Evolutionary conservation across 2,888 invertebrate genomes (phyloP), one percentile per base, ranked within the genome.

Genomic region (Sinelater perroti): DNA sequence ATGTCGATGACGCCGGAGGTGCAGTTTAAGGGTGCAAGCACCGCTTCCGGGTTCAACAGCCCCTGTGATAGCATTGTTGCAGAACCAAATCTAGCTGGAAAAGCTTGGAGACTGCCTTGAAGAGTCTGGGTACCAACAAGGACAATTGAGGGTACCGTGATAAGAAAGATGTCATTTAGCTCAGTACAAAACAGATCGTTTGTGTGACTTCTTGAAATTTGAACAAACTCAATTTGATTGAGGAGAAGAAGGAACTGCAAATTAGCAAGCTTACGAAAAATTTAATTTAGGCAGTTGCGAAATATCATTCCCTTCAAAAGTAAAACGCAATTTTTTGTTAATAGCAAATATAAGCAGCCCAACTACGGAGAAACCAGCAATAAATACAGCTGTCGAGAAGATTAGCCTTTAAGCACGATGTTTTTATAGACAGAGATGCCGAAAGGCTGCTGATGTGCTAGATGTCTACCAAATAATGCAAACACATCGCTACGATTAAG

Each of bases 381-480:
- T 83, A 81, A 68, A 71, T 58, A 65, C 73, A 67, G 63, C 62
- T 65, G 78, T 79, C 81, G 3, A 84, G 87, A 70, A 83, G 85
- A 35, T 78, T 91, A 31, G 87, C 90, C 69, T 91, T 91, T 72
- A 90, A 93, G 73, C 88, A 90, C 60, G 90, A 90, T 62, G 83
- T 95, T 81, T 76, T 93, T 52, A 69, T 89, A 26, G 95, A 95
- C 68, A 84, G 91, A 42, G 92, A 94, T 71, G 86, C 88, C 86
- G 88, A 74, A 89, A 95, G 42, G 95, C 95, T 75, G 85, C 87
- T 0, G 89, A 91, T 73, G 87, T 93, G 46, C 76, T 93, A 57
- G 93, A 94, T 75, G 88, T 93, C 3, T 91, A 91, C 76, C 86
- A 89, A 75, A 91, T 93, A 60, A 92, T 93, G 89, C 84, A 86